Conservation (phyloP, 2,888 invertebrate genomes). For the Ectemnius lituratus region DNA sequence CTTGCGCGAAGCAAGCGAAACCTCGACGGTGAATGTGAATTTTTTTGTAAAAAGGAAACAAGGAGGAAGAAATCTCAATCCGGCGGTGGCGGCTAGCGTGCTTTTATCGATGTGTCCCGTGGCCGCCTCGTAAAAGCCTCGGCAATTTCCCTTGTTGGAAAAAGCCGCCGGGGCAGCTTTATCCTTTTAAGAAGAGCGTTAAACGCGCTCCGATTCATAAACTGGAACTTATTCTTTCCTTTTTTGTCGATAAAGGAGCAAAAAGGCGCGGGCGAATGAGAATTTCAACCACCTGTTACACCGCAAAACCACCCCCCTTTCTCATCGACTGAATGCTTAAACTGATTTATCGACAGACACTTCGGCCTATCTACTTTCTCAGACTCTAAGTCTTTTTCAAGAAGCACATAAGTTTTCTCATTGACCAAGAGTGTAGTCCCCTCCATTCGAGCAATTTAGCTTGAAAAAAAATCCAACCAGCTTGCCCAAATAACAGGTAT, state of each 20-base stretch:
- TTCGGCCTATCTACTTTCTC: slow-evolving; percentile 46
- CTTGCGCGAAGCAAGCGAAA: slow-evolving; percentile 28
- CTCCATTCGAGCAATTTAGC: not conserved
- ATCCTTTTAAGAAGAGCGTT: slow-evolving; percentile 74
- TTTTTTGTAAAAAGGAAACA: slow-evolving; percentile 21
- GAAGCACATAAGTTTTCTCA: slow-evolving; percentile 13
- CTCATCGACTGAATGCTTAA: slow-evolving; percentile 70
- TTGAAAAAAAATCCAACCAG: not conserved
- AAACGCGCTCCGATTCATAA: slow-evolving; percentile 74
- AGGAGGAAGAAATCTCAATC: slow-evolving; percentile 19
- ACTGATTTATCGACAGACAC: slow-evolving; percentile 74
- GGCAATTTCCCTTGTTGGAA: slow-evolving; percentile 63
- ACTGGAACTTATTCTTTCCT: slow-evolving; percentile 73
- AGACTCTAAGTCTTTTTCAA: slow-evolving; percentile 51
- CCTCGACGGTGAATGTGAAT: slow-evolving; percentile 29
- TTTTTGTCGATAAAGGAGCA: slow-evolving; percentile 75
- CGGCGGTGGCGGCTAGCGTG: slow-evolving; percentile 2
- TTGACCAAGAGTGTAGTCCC: slow-evolving; percentile 20
- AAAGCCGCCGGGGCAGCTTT: slow-evolving; percentile 66
- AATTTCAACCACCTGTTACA: slow-evolving; percentile 76
- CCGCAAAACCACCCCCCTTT: slow-evolving; percentile 69
- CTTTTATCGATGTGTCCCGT: slow-evolving; percentile 50
- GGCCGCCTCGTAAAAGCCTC: slow-evolving; percentile 57
- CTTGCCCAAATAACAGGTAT: no score
- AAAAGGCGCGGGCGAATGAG: slow-evolving; percentile 72